Evolutionary conservation across 2,888 invertebrate genomes (phyloP).

Genomic region (Sepiola atlantica): DNA sequence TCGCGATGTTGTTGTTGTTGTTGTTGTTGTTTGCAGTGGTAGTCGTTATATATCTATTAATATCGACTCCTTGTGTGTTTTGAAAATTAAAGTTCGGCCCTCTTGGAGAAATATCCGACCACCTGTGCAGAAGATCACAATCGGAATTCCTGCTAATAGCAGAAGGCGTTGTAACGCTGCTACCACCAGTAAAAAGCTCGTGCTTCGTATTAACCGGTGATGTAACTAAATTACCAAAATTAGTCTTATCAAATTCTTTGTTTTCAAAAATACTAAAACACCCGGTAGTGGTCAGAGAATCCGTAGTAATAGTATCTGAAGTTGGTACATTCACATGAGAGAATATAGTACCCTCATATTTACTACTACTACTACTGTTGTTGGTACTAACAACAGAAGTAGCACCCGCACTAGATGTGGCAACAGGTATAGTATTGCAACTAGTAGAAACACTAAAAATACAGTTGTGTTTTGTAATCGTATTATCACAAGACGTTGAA

Average conservation of each 20-base stretch:
- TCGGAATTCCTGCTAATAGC: not conserved
- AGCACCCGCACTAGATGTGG: not conserved
- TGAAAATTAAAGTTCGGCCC: not conserved
- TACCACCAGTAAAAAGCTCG: not conserved
- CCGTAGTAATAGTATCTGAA: not conserved
- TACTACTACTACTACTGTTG: not conserved
- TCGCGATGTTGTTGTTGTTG: not conserved
- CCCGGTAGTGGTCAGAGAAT: conserved; percentile 1
- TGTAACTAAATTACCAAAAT: not conserved
- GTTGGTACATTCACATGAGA: not conserved
- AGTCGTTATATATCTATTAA: not conserved
- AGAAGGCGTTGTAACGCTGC: not conserved
- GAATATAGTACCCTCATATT: not conserved
- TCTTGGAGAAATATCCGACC: not conserved
- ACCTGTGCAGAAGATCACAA: not conserved
- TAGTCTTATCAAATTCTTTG: conserved; percentile 32
- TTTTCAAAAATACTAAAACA: not conserved
- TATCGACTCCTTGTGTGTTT: not conserved
- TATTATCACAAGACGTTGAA: conserved; percentile 5
- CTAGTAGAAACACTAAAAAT: not conserved
- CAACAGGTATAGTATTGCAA: conserved; percentile 20
- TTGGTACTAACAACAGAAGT: not conserved
- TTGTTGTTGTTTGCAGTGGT: not conserved
- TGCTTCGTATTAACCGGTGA: not conserved
- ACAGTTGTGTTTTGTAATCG: not conserved